Percentiles rank a stretch among this genome's conserved stretches.
Evolutionary conservation across 1,140 invertebrate genomes (phyloP).

Genomic region (Drosophila kohkoa): DNA sequence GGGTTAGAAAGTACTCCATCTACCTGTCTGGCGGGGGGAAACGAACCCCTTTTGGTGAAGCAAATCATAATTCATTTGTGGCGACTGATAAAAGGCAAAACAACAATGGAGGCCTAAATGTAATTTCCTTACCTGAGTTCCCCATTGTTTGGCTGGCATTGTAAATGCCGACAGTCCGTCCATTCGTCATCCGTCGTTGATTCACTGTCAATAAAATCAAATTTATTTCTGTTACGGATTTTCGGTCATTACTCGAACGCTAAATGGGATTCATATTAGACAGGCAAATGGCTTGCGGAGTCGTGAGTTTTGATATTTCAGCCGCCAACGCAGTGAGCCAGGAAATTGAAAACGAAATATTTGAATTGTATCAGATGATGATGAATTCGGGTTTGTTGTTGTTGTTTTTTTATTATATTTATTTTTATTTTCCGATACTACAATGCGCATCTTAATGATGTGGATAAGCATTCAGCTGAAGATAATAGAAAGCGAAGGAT

Average conservation of each 20-base stretch:
- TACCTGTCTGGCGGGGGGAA: neutral
- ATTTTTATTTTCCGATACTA: neutral
- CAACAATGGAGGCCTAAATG: constrained; percentile 56
- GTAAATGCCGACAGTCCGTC: constrained; percentile 41
- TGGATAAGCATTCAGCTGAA: constrained; percentile 11
- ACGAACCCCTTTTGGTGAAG: constrained; percentile 32
- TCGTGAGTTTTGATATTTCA: constrained; percentile 52
- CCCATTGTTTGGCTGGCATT: constrained; percentile 57
- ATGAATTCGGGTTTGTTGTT: constrained; percentile 1
- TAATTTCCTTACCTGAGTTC: constrained; percentile 57
- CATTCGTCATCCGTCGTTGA: constrained; percentile 29
- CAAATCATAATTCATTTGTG: constrained; percentile 74
- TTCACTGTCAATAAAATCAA: constrained; percentile 80
- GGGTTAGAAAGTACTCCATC: neutral
- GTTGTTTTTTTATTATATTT: constrained; percentile 1
- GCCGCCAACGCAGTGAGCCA: constrained; percentile 45
- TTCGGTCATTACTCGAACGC: constrained; percentile 66
- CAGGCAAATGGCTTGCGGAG: constrained; percentile 15
- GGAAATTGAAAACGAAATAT: constrained; percentile 69
- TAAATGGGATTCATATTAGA: constrained; percentile 58
- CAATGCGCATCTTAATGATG: constrained; percentile 17
- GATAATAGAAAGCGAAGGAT: neutral
- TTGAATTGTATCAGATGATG: constrained; percentile 36
- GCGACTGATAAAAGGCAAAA: constrained; percentile 15
- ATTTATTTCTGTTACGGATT: constrained; percentile 77